Evolutionary conservation across 1,140 invertebrate genomes (phyloP).

Genomic region (Bombus vancouverensis): DNA sequence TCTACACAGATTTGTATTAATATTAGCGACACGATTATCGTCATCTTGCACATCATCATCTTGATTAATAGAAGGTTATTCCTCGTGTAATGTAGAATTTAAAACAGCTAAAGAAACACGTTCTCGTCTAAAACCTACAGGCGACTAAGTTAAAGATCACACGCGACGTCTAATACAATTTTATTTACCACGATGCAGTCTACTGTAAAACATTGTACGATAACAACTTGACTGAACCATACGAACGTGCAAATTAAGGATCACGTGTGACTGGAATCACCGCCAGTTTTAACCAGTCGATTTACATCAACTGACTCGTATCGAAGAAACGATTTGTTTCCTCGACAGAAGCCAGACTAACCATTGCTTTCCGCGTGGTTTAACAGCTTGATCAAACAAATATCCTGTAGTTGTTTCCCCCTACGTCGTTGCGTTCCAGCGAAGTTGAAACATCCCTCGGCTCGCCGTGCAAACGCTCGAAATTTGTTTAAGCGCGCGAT

Average conservation of each 20-base stretch:
- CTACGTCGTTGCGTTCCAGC: background rate
- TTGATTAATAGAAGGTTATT: too few species aligned
- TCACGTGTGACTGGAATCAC: background rate
- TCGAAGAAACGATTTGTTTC: background rate
- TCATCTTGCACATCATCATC: too few species aligned
- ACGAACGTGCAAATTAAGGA: background rate
- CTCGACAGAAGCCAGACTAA: background rate
- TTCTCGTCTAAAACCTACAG: too few species aligned
- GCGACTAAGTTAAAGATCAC: too few species aligned
- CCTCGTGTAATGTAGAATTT: too few species aligned
- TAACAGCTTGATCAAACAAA: slow-evolving; percentile 1
- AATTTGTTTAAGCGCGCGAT: slow-evolving; percentile 47
- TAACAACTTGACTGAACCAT: background rate
- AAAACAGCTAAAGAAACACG: too few species aligned
- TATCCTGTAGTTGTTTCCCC: background rate
- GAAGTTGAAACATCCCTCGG: background rate
- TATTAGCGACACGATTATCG: too few species aligned
- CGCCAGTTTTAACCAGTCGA: background rate
- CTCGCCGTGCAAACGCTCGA: slow-evolving; percentile 4
- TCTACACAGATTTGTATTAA: too few species aligned
- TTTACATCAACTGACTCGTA: background rate
- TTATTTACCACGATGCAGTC: too few species aligned
- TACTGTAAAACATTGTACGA: background rate
- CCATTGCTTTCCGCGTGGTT: background rate
- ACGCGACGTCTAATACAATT: too few species aligned